Base-by-base conservation (phyloP, 1,140 invertebrate genomes). In the Euwallacea similis region DNA sequence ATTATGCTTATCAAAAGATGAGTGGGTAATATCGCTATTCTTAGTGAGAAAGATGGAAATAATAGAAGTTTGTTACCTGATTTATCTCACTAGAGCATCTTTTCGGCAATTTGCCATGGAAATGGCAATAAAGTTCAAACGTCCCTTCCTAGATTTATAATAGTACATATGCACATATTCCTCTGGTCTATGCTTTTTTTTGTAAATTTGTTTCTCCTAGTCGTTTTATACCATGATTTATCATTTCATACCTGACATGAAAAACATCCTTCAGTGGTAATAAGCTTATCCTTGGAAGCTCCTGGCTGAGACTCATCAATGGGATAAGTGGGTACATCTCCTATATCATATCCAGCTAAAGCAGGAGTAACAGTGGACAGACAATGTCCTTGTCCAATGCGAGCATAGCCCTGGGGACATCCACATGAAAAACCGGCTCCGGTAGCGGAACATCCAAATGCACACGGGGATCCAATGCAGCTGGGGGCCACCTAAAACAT, bases 191-290 rank as follows among this genome's bases (percentile, higher is more conserved):
- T 33, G 21, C 21, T 33, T 33, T 33, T 33, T 33, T 33, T n/a
- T n/a, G n/a, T 2, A 33, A 33, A 33, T 33, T 33, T 33, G 21
- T 33, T 33, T 33, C 1, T 33, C 21, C 46, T 6, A 0, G 2
- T 50, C 6, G 46, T 50, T 50, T 50, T 13, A 13, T 50, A 50
- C 13, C 6, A 4, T 33, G 1, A 4, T 33, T 33, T 33, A 33
- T 33, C 21, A 33, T 2, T 33, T 2, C 6, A 71, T 79, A 93
- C 90, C 85, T 94, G 93, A 85, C 93, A 96, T 13, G 92, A 91
- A 83, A 95, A 95, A 82, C 94, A 95, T 6, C 93, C 93, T 83
- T 96, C 93, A 0, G 92, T 94, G 0, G 91, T 90, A 46, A 95
- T 93, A 9, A 93, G 86, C 73, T 91, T 91, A 67, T 90, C 87